Conservation (phyloP, 2,888 invertebrate genomes). For the Onthophagus sagittarius region DNA sequence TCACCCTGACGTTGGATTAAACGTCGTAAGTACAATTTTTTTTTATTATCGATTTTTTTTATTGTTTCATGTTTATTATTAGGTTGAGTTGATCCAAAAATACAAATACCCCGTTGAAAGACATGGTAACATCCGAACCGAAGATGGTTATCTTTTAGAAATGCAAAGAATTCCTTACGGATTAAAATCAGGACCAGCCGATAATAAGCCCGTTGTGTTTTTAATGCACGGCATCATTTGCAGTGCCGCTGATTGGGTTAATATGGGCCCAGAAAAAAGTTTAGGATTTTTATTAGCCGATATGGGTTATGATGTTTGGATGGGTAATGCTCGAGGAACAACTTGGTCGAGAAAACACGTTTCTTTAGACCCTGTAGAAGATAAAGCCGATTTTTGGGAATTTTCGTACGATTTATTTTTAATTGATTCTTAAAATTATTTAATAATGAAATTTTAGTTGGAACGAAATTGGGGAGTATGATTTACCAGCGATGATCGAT, state of each 20-base stretch:
- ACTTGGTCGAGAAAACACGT: slow-evolving; percentile 53
- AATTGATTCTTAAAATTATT: not conserved
- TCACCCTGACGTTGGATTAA: slow-evolving; percentile 19
- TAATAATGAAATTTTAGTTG: slow-evolving; percentile 46
- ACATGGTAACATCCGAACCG: slow-evolving; percentile 46
- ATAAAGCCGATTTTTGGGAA: slow-evolving; percentile 43
- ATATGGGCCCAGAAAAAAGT: slow-evolving; percentile 53
- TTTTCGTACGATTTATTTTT: slow-evolving; percentile 38
- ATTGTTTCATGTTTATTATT: not conserved
- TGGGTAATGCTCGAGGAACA: slow-evolving; percentile 61
- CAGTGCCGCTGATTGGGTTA: slow-evolving; percentile 55
- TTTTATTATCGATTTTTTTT: not conserved
- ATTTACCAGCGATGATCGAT: slow-evolving; percentile 78
- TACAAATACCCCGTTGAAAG: slow-evolving; percentile 49
- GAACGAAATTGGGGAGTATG: slow-evolving; percentile 76
- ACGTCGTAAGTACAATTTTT: slow-evolving; percentile 14
- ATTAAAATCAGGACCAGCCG: slow-evolving; percentile 27
- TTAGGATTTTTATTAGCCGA: slow-evolving; percentile 51
- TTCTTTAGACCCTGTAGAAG: slow-evolving; percentile 37
- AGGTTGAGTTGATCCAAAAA: slow-evolving; percentile 47
- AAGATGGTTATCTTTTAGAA: slow-evolving; percentile 56
- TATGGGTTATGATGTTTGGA: slow-evolving; percentile 51
- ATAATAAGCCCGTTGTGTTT: slow-evolving; percentile 43
- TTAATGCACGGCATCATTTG: slow-evolving; percentile 55
- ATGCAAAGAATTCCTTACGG: slow-evolving; percentile 56